phyloP scores from a whole-genome alignment of 2,888 invertebrate species.

The Pandemis cinnamomeana region DNA sequence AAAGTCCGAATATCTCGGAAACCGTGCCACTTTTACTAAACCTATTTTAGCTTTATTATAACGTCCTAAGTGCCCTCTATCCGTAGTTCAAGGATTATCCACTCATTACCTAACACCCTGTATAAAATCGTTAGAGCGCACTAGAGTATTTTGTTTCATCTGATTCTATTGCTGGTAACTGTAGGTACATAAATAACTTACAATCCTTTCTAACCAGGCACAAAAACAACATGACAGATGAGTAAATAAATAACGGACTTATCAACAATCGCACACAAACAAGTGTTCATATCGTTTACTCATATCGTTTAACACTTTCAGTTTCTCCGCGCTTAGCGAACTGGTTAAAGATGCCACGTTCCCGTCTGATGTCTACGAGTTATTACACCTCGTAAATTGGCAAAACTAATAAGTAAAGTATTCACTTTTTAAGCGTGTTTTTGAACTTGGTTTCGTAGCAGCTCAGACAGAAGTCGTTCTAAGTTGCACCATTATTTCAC shows the following conservation, averaged over 20 bases:
- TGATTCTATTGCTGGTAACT: too few relatives aligned
- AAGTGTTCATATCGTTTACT: neutral
- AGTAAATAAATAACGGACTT: constrained; percentile 2
- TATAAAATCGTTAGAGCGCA: too few relatives aligned
- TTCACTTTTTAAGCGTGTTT: constrained; percentile 27
- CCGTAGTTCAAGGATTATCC: too few relatives aligned
- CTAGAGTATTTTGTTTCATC: too few relatives aligned
- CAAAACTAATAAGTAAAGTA: constrained; percentile 40
- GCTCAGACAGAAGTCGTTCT: neutral
- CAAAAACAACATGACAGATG: neutral
- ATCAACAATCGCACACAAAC: constrained; percentile 8
- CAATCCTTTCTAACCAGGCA: neutral
- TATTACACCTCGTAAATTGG: constrained; percentile 43
- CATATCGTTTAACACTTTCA: constrained; percentile 9
- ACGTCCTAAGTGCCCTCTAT: too few relatives aligned
- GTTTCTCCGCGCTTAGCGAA: constrained; percentile 8
- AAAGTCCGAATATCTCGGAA: too few relatives aligned
- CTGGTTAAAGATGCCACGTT: constrained; percentile 11
- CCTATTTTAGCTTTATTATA: too few relatives aligned
- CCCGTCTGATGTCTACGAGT: constrained; percentile 33
- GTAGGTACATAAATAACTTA: neutral
- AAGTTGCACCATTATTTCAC: neutral
- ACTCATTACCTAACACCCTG: too few relatives aligned
- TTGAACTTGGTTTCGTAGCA: neutral
- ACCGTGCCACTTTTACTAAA: too few relatives aligned